These are phyloP conservation scores for Brachyhypopomus gauderio DNA, from an alignment of 2,113 vertebrate species.

Conservation along the genomic window DNA sequence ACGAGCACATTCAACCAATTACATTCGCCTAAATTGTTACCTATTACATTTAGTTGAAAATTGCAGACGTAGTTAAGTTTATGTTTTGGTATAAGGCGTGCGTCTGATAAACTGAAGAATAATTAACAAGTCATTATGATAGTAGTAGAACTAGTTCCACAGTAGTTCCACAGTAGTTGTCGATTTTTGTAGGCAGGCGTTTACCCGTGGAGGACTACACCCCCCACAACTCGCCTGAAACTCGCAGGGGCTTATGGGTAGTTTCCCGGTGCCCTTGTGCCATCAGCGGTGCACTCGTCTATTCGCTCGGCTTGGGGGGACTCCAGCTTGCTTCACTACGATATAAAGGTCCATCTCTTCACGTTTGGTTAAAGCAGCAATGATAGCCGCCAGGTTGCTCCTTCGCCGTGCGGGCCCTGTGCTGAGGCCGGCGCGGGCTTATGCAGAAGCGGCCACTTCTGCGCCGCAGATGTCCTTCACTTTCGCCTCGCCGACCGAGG, in stretches of 20 bases:
- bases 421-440: slow-evolving; percentile 73
- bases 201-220: no score
- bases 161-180: no score
- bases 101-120: no score
- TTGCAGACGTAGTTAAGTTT: no score
- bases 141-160: no score
- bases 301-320: slow-evolving; percentile 51
- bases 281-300: slow-evolving; percentile 57
- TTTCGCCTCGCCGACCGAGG: slow-evolving; percentile 92
- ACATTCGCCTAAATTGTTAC: no score
- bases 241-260: slow-evolving; percentile 63
- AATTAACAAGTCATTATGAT: no score
- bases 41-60: background rate
- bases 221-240: slow-evolving; percentile 22
- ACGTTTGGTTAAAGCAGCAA: slow-evolving; percentile 46
- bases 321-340: slow-evolving; percentile 49
- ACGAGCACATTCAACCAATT: background rate
- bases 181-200: no score
- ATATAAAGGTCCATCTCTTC: slow-evolving; percentile 31
- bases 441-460: slow-evolving; percentile 77
- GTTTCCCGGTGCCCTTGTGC: slow-evolving; percentile 70
- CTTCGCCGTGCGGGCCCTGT: slow-evolving; percentile 67
- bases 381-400: slow-evolving; percentile 76
- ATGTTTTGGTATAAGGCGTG: no score
- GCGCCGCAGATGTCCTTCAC: slow-evolving; percentile 88